These are phyloP conservation scores for Crossaster papposus DNA, from an alignment of 53 echinoderm and acorn worm species.

Conservation along the genomic window DNA sequence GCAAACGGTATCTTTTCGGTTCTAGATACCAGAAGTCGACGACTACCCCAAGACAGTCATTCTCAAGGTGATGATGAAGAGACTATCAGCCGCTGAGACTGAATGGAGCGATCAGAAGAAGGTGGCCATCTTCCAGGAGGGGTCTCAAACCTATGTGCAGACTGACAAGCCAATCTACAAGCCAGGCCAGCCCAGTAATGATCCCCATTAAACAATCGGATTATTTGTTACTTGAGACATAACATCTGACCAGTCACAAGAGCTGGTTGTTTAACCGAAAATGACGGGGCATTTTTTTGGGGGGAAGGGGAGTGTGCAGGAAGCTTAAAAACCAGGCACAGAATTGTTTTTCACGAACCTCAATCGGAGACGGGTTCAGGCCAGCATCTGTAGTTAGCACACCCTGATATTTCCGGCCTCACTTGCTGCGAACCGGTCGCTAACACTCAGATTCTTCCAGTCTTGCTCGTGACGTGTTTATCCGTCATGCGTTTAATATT, in stretches of 20 bases:
- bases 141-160: conserved; percentile 69
- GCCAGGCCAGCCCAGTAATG: conserved; percentile 71
- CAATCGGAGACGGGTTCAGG: too few relatives aligned
- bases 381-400: too few relatives aligned
- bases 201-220: not conserved
- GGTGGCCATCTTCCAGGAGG: conserved; percentile 36
- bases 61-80: conserved; percentile 39
- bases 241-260: not conserved
- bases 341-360: too few relatives aligned
- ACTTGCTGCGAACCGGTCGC: too few relatives aligned
- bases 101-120: conserved; percentile 46
- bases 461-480: too few relatives aligned
- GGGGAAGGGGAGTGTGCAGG: too few relatives aligned
- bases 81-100: conserved; percentile 14
- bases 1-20: too few relatives aligned
- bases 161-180: conserved; percentile 84
- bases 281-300: too few relatives aligned
- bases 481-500: too few relatives aligned
- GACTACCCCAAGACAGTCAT: conserved; percentile 30
- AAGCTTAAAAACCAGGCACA: too few relatives aligned
- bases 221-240: not conserved
- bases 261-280: not conserved
- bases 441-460: too few relatives aligned
- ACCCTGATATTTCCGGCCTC: too few relatives aligned
- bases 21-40: conserved; percentile 37